Conservation (phyloP, 2,888 invertebrate genomes). For the Polyploca ridens region DNA sequence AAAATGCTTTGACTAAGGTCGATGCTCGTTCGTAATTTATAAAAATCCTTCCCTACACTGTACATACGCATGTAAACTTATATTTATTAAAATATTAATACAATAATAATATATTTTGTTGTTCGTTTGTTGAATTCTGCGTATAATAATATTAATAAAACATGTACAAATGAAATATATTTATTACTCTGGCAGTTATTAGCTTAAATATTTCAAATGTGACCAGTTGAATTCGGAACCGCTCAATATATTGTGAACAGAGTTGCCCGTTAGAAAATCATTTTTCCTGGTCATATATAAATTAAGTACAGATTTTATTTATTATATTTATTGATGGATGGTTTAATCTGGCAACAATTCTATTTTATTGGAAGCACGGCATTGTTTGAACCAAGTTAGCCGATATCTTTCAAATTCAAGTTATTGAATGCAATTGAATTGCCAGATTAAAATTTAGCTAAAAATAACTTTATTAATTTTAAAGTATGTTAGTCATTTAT, state of each 20-base stretch:
- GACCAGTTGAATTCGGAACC: neutral
- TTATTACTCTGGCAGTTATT: constrained; percentile 27
- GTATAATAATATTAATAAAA: constrained; percentile 31
- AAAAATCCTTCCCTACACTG: neutral
- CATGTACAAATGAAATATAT: constrained; percentile 19
- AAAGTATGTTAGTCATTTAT: neutral
- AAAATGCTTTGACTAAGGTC: neutral
- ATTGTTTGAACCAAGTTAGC: neutral
- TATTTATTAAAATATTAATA: constrained; percentile 22
- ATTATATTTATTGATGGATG: neutral
- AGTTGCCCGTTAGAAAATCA: constrained; percentile 3
- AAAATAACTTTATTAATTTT: neutral
- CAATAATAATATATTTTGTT: constrained; percentile 25
- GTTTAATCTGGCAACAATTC: neutral
- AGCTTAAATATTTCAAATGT: constrained; percentile 23
- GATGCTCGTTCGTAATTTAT: neutral
- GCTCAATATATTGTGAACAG: constrained; percentile 4
- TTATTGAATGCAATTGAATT: neutral
- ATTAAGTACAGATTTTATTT: constrained; percentile 1
- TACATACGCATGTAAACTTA: constrained; percentile 3
- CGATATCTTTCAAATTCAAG: neutral
- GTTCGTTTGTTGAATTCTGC: constrained; percentile 28
- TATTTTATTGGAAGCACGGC: neutral
- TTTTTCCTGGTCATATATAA: constrained; percentile 1
- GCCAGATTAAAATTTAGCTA: neutral